These are phyloP conservation scores for Cosmopolites sordidus DNA, from an alignment of 2,888 invertebrate genomes.

Conservation along the genomic window DNA sequence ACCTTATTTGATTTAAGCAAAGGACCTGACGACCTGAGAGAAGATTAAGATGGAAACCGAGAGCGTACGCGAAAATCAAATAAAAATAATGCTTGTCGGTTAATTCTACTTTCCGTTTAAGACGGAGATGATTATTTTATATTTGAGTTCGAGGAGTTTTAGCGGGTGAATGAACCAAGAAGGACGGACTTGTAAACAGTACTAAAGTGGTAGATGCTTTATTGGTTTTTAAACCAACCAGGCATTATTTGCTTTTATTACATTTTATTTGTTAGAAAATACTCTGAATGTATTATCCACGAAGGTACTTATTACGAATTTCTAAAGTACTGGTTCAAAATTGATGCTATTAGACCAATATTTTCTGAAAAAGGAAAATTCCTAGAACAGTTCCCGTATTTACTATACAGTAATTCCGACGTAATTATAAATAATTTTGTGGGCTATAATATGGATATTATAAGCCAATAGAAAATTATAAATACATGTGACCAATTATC, in stretches of 20 bases:
- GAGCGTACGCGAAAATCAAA: conserved; percentile 31
- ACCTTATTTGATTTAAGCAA: conserved; percentile 11
- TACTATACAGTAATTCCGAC: no score
- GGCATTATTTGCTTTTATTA: conserved; percentile 7
- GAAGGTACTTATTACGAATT: no score
- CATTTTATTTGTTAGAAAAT: no score
- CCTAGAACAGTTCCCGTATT: no score
- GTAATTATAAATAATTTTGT: no score
- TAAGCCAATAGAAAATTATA: no score
- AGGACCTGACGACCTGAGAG: conserved; percentile 2
- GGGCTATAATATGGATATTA: no score
- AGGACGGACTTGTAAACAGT: conserved; percentile 33
- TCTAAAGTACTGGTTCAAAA: no score
- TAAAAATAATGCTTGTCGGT: conserved; percentile 43
- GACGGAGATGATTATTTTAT: conserved; percentile 42
- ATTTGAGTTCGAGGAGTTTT: conserved; percentile 35
- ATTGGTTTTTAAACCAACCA: conserved; percentile 5
- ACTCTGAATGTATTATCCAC: no score
- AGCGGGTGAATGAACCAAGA: background rate
- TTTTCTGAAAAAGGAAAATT: no score
- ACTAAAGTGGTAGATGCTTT: conserved; percentile 37
- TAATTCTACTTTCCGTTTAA: conserved; percentile 41
- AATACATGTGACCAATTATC: no score
- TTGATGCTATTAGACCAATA: no score
- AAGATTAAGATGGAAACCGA: conserved; percentile 17